Base-by-base conservation (phyloP, 1,140 invertebrate species). In the Heterodera schachtii region DNA sequence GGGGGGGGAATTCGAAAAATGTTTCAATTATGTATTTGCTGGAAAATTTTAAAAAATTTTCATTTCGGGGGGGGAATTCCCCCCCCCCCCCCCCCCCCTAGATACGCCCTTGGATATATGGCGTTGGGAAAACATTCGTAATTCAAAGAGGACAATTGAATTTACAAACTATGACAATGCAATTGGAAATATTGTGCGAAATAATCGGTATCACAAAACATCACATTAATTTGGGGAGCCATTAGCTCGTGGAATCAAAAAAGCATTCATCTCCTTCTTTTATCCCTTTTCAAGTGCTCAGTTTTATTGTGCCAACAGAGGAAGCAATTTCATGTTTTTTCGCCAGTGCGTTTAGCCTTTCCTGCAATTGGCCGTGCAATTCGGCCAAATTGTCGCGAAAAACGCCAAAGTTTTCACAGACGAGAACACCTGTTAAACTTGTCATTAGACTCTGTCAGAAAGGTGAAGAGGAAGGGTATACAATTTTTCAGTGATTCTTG, bases 401-500 rank as follows among this genome's bases (percentile, higher is more conserved):
- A 64, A 78, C 60, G 21, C 77, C 77, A 69, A 78, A 78, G 49
- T 78, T 78, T n/a, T 78, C 77, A 49, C 52, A 78, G 44, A 78
- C 77, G 19, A 78, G 64, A 9, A 78, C 1, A 81, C 97, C 94
- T 96, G 98, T 91, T 8, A 98, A 91, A 94, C 98, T 96, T 91
- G 31, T 52, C 2, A 13, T 52, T 2, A 52, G 8, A 52, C 4
- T 3, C 52, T 16, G 52, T 52, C 52, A 64, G 16, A 64, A 6
- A 31, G 43, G 0, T 16, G 52, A 44, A 44, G 11, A 44, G 41
- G n/a, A 77, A 78, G 31, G 43, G 5, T 44, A 46, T 43, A 78
- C 77, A 78, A 78, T 99, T 99, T 91, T 98, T 98, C 83, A 98
- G 90, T 4, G 94, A 95, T 90, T 99, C 96, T 2, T 96, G 95